Evolutionary conservation across 2,888 invertebrate species (phyloP), one percentile per base, ranked within the genome.

Genomic region (Ormyrus rosae): DNA sequence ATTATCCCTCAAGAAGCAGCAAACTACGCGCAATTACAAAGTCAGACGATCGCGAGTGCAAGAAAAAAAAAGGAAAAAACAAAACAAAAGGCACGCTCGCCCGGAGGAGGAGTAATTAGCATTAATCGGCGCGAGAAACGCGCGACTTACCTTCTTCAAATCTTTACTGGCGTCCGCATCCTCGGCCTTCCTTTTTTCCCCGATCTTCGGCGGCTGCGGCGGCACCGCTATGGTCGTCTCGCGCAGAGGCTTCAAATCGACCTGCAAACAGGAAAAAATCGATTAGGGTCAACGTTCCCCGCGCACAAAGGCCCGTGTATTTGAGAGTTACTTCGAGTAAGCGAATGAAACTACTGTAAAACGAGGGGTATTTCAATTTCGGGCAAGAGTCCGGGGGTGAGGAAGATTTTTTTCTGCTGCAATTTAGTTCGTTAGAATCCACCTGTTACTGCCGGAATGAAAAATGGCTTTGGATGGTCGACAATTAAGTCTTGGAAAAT

Each of bases 181-280:
- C 87, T 96, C 96, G 11, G 96, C 95, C 92, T 96, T 96, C 86
- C 96, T 92, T 89, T 96, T 96, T 89, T 96, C 96, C 73, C 95
- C 94, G 84, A 90, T 86, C 84, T 91, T 90, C 64, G 89, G 87
- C 75, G 90, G 85, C 74, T 89, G 88, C 60, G 82, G 58, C 6
- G 82, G 78, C 11, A 89, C 88, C 19, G 89, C 86, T 82, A 90
- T 89, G 78, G 88, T 83, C 61, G 90, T 85, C 82, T 91, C 90
- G 48, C 90, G 85, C 65, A 90, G 84, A 6, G 90, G 90, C 82
- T 91, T 91, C 67, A 91, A 82, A 78, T 91, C 90, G 63, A 91
- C 89, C 90, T 91, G 88, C 77, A 89, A 89, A 72, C 4, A 53
- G 58, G 19, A 58, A 34, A 19, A 74, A 70, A 58, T 78, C 65